phyloP scores from a whole-genome alignment of 2,888 invertebrate species.

The Patella ulyssiponensis region DNA sequence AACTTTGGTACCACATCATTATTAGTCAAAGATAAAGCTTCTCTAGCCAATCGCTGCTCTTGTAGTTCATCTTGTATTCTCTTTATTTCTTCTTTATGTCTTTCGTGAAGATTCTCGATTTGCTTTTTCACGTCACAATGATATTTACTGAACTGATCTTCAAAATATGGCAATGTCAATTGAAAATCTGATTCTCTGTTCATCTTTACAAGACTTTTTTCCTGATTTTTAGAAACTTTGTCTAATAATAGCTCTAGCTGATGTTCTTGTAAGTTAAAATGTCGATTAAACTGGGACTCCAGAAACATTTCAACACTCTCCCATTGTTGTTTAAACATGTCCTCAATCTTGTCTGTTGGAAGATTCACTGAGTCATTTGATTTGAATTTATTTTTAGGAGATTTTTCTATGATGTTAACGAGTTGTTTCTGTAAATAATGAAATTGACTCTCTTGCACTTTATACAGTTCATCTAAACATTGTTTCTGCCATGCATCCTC shows the following conservation, averaged over 20 bases:
- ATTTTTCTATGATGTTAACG: neutral
- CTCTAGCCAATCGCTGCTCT: constrained; percentile 15
- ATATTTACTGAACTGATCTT: constrained; percentile 31
- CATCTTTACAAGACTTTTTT: neutral
- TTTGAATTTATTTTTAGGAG: neutral
- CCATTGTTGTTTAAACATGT: constrained; percentile 24
- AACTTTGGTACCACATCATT: neutral
- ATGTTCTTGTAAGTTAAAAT: constrained; percentile 24
- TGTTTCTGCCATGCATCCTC: constrained; percentile 10
- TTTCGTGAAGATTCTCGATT: constrained; percentile 45
- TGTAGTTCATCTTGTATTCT: constrained; percentile 44
- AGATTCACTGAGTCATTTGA: neutral
- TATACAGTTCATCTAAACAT: constrained; percentile 9
- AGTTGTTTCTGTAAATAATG: neutral
- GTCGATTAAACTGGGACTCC: constrained; percentile 20
- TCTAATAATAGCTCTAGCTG: constrained; percentile 19
- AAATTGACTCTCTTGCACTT: constrained; percentile 6
- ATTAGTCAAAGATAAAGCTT: neutral
- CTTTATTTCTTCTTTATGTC: constrained; percentile 49
- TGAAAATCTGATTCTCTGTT: constrained; percentile 17
- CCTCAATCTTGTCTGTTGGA: constrained; percentile 16
- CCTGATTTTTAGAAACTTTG: neutral
- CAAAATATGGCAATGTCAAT: constrained; percentile 31
- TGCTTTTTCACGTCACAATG: constrained; percentile 38
- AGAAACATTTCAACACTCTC: constrained; percentile 23